A percentile compares a stretch with the other conserved stretches of the same genome.
These are phyloP conservation scores for Gymnothorax reevesii DNA, from an alignment of 2,797 vertebrate species.

Conservation along the genomic window DNA sequence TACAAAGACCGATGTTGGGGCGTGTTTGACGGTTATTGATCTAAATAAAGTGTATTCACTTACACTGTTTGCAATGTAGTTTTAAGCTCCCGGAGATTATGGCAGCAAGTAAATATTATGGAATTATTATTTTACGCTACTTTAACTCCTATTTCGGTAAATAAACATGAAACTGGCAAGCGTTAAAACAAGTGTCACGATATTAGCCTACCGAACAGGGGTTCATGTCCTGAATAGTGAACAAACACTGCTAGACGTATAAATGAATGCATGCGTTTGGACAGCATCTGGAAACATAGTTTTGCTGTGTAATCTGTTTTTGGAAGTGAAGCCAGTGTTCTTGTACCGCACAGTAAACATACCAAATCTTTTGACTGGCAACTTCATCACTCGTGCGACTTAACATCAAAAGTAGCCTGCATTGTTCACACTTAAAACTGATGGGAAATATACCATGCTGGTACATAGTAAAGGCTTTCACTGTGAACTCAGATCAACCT, in stretches of 20 bases:
- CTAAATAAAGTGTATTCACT: no score
- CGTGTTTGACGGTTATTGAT: no score
- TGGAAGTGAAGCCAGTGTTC: neutral
- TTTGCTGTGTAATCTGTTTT: neutral
- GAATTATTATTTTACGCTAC: neutral
- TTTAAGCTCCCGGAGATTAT: no score
- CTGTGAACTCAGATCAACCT: constrained; percentile 49
- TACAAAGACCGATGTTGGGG: no score
- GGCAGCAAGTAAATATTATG: no score
- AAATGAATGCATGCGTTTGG: neutral
- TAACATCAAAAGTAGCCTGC: neutral
- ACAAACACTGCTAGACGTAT: neutral
- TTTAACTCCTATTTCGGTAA: neutral
- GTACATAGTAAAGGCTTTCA: constrained; percentile 28
- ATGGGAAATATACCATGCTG: neutral
- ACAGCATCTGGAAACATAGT: neutral
- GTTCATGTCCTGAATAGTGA: neutral
- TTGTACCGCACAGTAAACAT: neutral
- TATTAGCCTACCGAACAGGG: neutral
- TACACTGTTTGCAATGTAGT: no score
- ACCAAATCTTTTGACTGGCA: constrained; percentile 11
- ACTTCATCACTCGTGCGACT: neutral
- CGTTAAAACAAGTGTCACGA: neutral
- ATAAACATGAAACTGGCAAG: neutral
- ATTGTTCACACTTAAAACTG: constrained; percentile 18